phyloP scores from a whole-genome alignment of 2,113 vertebrate species.

The Murina feae region DNA sequence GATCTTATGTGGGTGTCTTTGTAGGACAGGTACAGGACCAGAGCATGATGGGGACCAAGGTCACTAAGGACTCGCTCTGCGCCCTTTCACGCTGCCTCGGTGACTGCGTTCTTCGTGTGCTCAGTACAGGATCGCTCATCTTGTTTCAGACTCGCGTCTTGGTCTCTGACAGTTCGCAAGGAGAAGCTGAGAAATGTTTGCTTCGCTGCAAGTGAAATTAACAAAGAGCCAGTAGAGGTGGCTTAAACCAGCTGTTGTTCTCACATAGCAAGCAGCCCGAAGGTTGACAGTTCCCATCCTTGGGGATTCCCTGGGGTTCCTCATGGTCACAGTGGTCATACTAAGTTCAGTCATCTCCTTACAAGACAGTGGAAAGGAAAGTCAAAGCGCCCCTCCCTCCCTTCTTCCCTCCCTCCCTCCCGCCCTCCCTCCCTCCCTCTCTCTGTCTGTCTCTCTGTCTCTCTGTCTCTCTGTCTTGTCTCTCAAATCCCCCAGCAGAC shows the following conservation, averaged over 20 bases:
- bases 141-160: background rate
- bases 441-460: rapidly evolving
- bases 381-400: background rate
- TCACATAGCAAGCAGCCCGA: background rate
- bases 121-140: background rate
- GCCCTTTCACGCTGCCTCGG: background rate
- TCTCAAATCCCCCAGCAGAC: background rate
- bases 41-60: rapidly evolving
- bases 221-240: background rate
- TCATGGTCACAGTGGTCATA: background rate
- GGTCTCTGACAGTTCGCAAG: background rate
- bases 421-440: rapidly evolving
- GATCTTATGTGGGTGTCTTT: background rate
- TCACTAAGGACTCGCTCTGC: background rate
- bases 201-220: background rate
- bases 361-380: background rate
- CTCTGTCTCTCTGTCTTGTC: background rate
- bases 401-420: rapidly evolving
- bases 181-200: background rate
- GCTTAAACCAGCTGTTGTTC: background rate
- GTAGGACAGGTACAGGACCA: background rate
- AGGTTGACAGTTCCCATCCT: background rate
- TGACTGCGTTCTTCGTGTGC: rapidly evolving
- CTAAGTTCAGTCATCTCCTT: background rate
- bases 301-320: background rate